Evolutionary conservation across 2,797 vertebrate species (phyloP).

Genomic region (Rhincodon typus): DNA sequence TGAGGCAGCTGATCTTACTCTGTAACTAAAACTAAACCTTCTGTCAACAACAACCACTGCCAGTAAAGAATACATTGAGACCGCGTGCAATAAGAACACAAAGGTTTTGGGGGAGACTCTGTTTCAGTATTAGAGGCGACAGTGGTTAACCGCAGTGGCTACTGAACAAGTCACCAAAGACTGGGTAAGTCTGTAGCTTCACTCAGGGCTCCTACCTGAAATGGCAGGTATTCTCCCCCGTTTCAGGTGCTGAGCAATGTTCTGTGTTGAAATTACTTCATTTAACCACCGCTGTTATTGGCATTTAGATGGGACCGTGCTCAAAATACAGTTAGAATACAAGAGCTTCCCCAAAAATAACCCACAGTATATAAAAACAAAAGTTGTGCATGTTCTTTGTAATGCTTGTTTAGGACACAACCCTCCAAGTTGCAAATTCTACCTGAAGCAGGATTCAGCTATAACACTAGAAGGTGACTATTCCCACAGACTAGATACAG

Average conservation of each 20-base stretch:
- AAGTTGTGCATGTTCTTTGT: neutral
- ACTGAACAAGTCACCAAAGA: neutral
- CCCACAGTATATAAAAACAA: neutral
- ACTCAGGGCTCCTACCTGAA: neutral
- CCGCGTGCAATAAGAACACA: accelerated
- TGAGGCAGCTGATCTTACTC: neutral
- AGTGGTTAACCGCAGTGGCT: neutral
- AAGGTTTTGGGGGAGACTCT: neutral
- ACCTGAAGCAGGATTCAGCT: neutral
- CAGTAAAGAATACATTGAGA: neutral
- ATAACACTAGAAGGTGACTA: neutral
- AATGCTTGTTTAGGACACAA: too few relatives aligned
- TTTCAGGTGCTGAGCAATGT: neutral
- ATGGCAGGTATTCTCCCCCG: neutral
- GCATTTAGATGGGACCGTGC: neutral
- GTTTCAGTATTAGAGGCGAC: neutral
- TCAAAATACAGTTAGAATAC: too few relatives aligned
- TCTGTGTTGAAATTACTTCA: neutral
- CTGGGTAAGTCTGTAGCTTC: neutral
- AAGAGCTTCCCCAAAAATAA: neutral
- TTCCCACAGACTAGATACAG: neutral
- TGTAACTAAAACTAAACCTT: neutral
- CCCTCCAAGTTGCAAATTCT: too few relatives aligned
- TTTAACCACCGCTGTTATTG: neutral
- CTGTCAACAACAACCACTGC: neutral